Base-by-base conservation (phyloP, 2,113 vertebrate genomes). In the Pseudonaja textilis region DNA sequence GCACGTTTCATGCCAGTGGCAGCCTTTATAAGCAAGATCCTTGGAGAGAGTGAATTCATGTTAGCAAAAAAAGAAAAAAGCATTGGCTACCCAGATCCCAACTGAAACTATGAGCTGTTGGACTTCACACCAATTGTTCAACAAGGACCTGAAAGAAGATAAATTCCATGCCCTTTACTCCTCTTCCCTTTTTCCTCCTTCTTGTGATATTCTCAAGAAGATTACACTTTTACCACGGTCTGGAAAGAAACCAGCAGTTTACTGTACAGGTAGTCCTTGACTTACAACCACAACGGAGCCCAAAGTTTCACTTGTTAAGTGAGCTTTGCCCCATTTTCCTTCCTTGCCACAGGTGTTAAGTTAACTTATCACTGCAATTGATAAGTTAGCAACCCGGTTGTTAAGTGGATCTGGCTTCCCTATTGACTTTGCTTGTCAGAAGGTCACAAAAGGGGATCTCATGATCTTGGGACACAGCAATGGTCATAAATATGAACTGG, bases 1-100 rank as follows among this genome's bases (percentile, higher is more conserved):
- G 93, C 98, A 98, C 0, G 64, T 10, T 92, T 98, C 97, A 10
- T 98, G 98, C 98, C 98, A 98, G 93, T 98, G 98, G 34, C 86
- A 94, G 92, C 96, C 97, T 97, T 98, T 98, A 92, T 98, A 98
- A 93, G 97, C 93, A 81, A 98, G 95, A 95, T 98, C 98, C 98
- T 98, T 95, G 1, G 88, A 96, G 91, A 96, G 90, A 97, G 88
- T 12, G 94, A 96, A 91, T 64, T 89, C 20, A 89, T 92, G 86
- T 96, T 96, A 96, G 94, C 91, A 90, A 22, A 8, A 57, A 20
- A 18, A 5, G 7, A 91, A 61, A 92, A 94, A 92, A 89, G 91
- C 11, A 14, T 90, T 94, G 94, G 61, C 23, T 81, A 54, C n/a
- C 25, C 86, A 45, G 23, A 29, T 42, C 55, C 22, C 74, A 85